A percentile compares a stretch with the other conserved stretches of the same genome.
Conservation (phyloP, 2,888 invertebrate species). For the Pelosia muscerda region DNA sequence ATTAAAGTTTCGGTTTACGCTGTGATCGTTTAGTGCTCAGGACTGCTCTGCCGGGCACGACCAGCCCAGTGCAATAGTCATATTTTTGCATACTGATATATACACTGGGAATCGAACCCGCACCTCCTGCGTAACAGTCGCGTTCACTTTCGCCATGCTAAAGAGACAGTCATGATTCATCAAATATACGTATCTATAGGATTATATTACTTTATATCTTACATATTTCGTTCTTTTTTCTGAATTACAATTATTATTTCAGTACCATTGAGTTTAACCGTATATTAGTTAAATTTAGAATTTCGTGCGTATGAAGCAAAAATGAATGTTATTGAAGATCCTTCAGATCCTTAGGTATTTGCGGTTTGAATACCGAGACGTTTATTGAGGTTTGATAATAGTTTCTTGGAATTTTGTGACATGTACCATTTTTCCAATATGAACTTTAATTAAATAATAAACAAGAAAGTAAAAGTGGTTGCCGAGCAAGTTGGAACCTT, state of each 20-base stretch:
- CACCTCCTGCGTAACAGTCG: no score
- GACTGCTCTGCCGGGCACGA: no score
- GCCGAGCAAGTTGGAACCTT: no score
- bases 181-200: no score
- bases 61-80: no score
- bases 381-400: not conserved
- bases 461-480: not conserved
- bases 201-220: not conserved
- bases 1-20: no score
- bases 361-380: not conserved
- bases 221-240: not conserved
- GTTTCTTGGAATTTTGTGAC: not conserved
- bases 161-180: no score
- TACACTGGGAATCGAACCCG: no score
- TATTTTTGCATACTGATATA: no score
- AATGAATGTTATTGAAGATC: not conserved
- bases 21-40: no score
- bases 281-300: conserved; percentile 1
- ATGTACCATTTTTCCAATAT: not conserved
- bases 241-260: not conserved
- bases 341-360: not conserved
- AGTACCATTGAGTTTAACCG: not conserved
- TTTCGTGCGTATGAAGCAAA: not conserved
- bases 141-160: no score
- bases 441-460: not conserved